Conservation (phyloP, 1,140 invertebrate genomes). For the Polyergus mexicanus region DNA sequence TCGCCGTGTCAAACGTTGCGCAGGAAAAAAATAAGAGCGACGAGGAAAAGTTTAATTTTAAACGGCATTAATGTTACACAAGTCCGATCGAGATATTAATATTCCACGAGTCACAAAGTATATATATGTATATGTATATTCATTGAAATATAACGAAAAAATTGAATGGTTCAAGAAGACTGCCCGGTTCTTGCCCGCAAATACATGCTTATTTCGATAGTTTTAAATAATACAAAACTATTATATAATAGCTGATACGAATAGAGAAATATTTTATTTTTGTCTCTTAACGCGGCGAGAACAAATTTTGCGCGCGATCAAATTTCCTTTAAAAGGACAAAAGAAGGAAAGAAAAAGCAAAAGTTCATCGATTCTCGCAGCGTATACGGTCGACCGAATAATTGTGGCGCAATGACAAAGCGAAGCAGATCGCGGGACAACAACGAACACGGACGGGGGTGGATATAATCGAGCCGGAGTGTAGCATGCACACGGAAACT, state of each 20-base stretch:
- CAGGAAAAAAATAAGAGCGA: not conserved
- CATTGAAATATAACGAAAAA: not conserved
- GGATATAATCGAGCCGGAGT: conserved; percentile 56
- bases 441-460: conserved; percentile 14
- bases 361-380: not conserved
- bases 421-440: conserved; percentile 23
- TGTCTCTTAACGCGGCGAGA: not conserved
- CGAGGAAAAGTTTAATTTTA: conserved; percentile 32
- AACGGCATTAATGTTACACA: conserved; percentile 39
- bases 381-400: conserved; percentile 24
- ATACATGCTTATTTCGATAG: too few species aligned
- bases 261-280: not conserved
- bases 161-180: not conserved
- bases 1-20: conserved; percentile 12
- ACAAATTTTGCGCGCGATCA: not conserved
- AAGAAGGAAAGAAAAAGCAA: not conserved
- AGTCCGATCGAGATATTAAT: conserved; percentile 15
- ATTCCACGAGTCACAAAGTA: not conserved
- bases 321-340: not conserved
- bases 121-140: not conserved
- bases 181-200: not conserved
- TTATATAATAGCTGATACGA: not conserved
- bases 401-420: conserved; percentile 46
- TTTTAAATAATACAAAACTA: not conserved
- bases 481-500: conserved; percentile 29